Conservation (phyloP, 2,113 vertebrate genomes). For the Amblyopsis rosae region DNA sequence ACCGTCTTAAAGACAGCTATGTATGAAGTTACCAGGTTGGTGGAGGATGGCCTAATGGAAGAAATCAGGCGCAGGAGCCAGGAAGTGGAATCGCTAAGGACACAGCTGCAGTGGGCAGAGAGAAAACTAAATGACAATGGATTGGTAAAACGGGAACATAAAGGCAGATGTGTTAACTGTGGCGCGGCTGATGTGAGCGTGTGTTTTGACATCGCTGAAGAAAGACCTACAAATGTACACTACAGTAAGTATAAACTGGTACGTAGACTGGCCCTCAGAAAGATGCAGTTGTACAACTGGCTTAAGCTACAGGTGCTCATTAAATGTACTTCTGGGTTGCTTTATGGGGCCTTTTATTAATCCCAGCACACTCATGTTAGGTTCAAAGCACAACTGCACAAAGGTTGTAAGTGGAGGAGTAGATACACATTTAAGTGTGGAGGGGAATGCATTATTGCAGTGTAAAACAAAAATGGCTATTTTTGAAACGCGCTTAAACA, state of each 20-base stretch:
- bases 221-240: conserved; percentile 2
- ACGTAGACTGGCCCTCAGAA: too few species aligned
- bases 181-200: conserved; percentile 30
- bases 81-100: conserved; percentile 68
- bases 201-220: conserved; percentile 16
- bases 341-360: too few species aligned
- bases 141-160: conserved; percentile 17
- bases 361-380: too few species aligned
- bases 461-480: too few species aligned
- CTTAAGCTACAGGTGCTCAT: too few species aligned
- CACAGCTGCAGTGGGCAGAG: conserved; percentile 64
- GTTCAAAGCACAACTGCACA: too few species aligned
- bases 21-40: conserved; percentile 73
- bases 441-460: too few species aligned
- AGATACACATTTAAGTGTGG: too few species aligned
- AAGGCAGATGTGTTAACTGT: conserved; percentile 44
- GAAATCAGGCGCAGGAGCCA: conserved; percentile 68
- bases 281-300: too few species aligned
- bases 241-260: conserved; percentile 39
- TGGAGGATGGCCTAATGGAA: conserved; percentile 74
- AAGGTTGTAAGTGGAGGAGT: too few species aligned
- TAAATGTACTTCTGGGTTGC: too few species aligned
- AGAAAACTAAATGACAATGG: conserved; percentile 40
- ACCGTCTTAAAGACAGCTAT: conserved; percentile 74
- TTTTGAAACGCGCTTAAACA: too few species aligned